These are phyloP conservation scores for Halocynthia roretzi DNA, from an alignment of 23 tunicate genomes.

Conservation along the genomic window DNA sequence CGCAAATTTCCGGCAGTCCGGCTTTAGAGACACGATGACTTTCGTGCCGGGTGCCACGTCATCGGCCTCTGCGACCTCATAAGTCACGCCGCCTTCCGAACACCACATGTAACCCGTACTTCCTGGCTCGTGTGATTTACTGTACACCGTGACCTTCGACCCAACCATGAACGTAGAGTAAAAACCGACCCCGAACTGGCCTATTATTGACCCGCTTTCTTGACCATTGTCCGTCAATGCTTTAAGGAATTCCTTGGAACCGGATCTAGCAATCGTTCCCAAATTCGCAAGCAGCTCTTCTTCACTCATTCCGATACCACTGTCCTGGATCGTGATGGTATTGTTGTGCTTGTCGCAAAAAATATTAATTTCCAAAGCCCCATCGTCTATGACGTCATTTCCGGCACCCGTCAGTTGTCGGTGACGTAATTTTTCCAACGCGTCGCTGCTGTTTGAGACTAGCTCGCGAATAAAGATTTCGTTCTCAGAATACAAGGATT, in stretches of 20 bases:
- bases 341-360: slow-evolving; percentile 71
- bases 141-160: slow-evolving; percentile 77
- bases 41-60: slow-evolving; percentile 74
- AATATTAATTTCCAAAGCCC: slow-evolving; percentile 60
- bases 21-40: slow-evolving; percentile 54
- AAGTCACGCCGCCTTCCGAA: slow-evolving; percentile 82
- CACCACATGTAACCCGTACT: slow-evolving; percentile 82
- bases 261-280: slow-evolving; percentile 91
- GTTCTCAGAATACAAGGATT: slow-evolving; percentile 91
- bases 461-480: slow-evolving; percentile 92
- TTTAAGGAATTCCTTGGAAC: slow-evolving; percentile 73
- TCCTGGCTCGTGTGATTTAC: slow-evolving; percentile 54
- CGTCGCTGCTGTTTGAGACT: slow-evolving; percentile 89
- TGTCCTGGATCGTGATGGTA: slow-evolving; percentile 88
- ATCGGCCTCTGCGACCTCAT: slow-evolving; percentile 65
- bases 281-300: slow-evolving; percentile 66
- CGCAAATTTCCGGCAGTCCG: slow-evolving; percentile 93
- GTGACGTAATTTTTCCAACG: slow-evolving; percentile 74
- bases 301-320: slow-evolving; percentile 88
- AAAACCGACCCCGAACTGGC: slow-evolving; percentile 99
- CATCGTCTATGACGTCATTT: slow-evolving; percentile 16
- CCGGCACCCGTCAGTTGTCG: slow-evolving; percentile 31
- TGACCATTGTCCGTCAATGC: slow-evolving; percentile 57
- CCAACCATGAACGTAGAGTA: slow-evolving; percentile 97
- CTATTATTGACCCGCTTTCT: slow-evolving; percentile 72